Conservation (phyloP, 2,113 vertebrate genomes). For the Syngnathoides biaculeatus region DNA sequence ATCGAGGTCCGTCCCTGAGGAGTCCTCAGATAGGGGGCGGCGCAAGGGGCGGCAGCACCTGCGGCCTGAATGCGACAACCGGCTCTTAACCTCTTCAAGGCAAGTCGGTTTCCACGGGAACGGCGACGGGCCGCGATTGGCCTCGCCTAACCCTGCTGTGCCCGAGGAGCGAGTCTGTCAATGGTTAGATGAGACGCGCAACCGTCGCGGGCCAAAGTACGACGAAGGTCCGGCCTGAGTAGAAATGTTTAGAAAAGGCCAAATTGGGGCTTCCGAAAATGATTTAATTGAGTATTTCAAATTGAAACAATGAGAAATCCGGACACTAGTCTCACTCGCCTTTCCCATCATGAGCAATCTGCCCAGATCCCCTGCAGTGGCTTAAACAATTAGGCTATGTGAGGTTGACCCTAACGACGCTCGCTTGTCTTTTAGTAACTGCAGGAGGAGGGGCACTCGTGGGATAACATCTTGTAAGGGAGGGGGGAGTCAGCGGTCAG, state of each 20-base stretch:
- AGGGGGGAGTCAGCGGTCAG: slow-evolving; percentile 26
- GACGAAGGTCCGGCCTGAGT: not conserved
- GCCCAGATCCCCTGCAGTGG: slow-evolving; percentile 45
- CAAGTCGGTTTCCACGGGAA: slow-evolving; percentile 51
- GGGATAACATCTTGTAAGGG: slow-evolving; percentile 59
- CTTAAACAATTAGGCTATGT: slow-evolving; percentile 64
- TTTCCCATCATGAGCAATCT: slow-evolving; percentile 5
- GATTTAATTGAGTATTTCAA: not conserved
- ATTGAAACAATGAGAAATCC: slow-evolving; percentile 1
- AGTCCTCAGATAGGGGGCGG: slow-evolving; percentile 25
- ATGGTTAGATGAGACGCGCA: slow-evolving; percentile 24
- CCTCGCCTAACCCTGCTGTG: slow-evolving; percentile 59
- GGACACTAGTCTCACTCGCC: slow-evolving; percentile 23
- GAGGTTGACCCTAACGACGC: slow-evolving; percentile 64
- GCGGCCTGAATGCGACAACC: slow-evolving; percentile 51
- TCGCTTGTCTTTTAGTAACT: slow-evolving; percentile 65
- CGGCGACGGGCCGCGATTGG: slow-evolving; percentile 36
- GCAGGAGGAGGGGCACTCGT: slow-evolving; percentile 47
- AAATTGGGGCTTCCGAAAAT: not conserved
- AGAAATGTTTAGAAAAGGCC: not conserved
- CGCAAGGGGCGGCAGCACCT: slow-evolving; percentile 37
- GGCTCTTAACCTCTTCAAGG: slow-evolving; percentile 36
- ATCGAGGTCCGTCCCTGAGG: slow-evolving; percentile 16
- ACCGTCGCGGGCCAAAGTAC: not conserved
- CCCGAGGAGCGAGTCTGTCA: slow-evolving; percentile 30